These are phyloP conservation scores for Hermaeophaga mercurialis DNA, from an alignment of 2,888 invertebrate species.

Conservation along the genomic window DNA sequence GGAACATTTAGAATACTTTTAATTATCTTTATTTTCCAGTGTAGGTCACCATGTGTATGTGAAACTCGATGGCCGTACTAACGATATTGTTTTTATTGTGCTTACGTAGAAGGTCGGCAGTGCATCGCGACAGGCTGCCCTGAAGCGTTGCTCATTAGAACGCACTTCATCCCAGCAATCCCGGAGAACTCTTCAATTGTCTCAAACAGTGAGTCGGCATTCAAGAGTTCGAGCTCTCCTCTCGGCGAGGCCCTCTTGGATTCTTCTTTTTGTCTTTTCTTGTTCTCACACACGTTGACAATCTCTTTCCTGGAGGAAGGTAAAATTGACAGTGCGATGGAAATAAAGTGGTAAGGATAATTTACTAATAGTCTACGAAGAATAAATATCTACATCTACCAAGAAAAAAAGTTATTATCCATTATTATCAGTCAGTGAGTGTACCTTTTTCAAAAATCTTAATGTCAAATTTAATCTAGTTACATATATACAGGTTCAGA, in stretches of 20 bases:
- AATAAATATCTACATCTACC: too few relatives aligned
- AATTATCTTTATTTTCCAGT: conserved; percentile 3
- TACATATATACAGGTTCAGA: too few relatives aligned
- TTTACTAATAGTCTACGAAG: too few relatives aligned
- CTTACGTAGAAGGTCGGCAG: conserved; percentile 33
- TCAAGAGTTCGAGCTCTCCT: conserved; percentile 26
- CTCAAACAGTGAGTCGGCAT: conserved; percentile 44
- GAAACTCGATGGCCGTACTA: conserved; percentile 39
- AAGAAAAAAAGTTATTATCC: too few relatives aligned
- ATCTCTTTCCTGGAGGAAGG: neutral
- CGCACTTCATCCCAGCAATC: conserved; percentile 51
- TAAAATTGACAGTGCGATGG: too few relatives aligned
- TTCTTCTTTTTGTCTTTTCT: conserved; percentile 24
- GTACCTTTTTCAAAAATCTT: too few relatives aligned
- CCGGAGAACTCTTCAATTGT: conserved; percentile 51
- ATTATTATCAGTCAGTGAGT: too few relatives aligned
- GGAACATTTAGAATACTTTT: too few relatives aligned
- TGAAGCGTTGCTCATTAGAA: conserved; percentile 53
- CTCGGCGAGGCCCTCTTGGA: conserved; percentile 17
- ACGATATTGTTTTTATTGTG: conserved; percentile 47
- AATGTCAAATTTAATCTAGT: too few relatives aligned
- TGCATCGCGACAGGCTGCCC: conserved; percentile 39
- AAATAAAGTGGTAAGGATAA: too few relatives aligned
- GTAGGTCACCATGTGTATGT: neutral
- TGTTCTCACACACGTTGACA: conserved; percentile 12